These are phyloP conservation scores for Nomada lathburiana DNA, from an alignment of 2,888 invertebrate genomes.

Conservation along the genomic window DNA sequence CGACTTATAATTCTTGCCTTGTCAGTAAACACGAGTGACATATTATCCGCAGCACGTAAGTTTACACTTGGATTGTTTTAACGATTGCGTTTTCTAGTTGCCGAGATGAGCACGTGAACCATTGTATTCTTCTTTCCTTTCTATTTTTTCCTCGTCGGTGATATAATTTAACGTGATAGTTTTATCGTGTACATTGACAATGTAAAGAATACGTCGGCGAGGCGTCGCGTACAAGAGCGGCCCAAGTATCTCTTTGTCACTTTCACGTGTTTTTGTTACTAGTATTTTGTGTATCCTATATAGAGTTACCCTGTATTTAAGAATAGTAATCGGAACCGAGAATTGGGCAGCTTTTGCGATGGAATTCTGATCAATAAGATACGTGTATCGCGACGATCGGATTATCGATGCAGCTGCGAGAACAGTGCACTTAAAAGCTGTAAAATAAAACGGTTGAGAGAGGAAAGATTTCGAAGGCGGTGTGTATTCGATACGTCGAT, in stretches of 20 bases:
- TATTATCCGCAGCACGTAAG: not conserved
- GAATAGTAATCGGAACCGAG: slow-evolving; percentile 27
- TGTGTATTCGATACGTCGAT: slow-evolving; percentile 25
- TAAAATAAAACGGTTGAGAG: slow-evolving; percentile 21
- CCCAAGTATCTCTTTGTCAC: slow-evolving; percentile 23
- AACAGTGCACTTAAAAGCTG: slow-evolving; percentile 33
- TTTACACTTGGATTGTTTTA: slow-evolving; percentile 21
- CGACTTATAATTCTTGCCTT: slow-evolving; percentile 13
- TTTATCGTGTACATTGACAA: slow-evolving; percentile 50
- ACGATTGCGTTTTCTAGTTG: slow-evolving; percentile 31
- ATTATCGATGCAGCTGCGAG: not conserved
- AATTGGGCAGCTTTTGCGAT: slow-evolving; percentile 50
- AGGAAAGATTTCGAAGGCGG: not conserved
- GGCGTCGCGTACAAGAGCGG: slow-evolving; percentile 30
- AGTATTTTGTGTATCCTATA: slow-evolving; percentile 25
- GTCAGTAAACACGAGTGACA: slow-evolving; percentile 1
- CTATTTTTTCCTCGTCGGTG: slow-evolving; percentile 30
- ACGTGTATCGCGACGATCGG: slow-evolving; percentile 16
- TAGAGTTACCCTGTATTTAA: slow-evolving; percentile 31
- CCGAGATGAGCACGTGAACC: slow-evolving; percentile 17
- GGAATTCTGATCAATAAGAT: slow-evolving; percentile 28
- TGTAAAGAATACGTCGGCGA: slow-evolving; percentile 37
- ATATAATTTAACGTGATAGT: slow-evolving; percentile 49
- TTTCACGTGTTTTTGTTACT: slow-evolving; percentile 15
- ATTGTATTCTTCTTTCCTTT: not conserved